phyloP scores from a whole-genome alignment of 1,140 invertebrate genomes.

The Acromyrmex heyeri region DNA sequence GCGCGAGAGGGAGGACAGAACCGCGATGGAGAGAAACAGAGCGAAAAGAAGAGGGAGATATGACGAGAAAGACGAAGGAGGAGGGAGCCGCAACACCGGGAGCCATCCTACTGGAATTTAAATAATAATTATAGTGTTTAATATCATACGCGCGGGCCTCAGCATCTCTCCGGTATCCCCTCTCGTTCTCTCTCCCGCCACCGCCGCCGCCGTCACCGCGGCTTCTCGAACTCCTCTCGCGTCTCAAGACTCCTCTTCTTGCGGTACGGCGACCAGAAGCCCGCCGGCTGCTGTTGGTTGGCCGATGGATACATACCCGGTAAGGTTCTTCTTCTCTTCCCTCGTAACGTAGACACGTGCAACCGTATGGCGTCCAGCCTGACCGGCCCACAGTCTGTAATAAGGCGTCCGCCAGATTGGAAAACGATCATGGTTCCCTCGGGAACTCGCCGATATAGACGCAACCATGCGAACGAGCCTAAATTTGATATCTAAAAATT shows the following conservation, averaged over 20 bases:
- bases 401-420: constrained; percentile 76
- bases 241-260: constrained; percentile 69
- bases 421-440: constrained; percentile 71
- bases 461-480: not conserved
- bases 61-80: constrained; percentile 45
- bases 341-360: constrained; percentile 69
- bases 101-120: constrained; percentile 87
- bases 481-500: constrained; percentile 67
- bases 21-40: constrained; percentile 63
- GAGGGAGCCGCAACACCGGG: constrained; percentile 83
- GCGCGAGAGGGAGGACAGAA: constrained; percentile 23
- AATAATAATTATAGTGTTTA: constrained; percentile 88
- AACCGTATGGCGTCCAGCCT: constrained; percentile 64
- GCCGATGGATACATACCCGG: constrained; percentile 48
- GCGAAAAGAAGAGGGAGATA: constrained; percentile 49
- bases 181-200: not conserved
- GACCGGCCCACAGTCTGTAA: constrained; percentile 66
- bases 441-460: constrained; percentile 29
- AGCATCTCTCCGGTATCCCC: constrained; percentile 63
- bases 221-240: constrained; percentile 44
- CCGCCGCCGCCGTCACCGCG: constrained; percentile 3
- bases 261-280: constrained; percentile 67
- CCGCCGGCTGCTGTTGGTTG: constrained; percentile 68
- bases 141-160: constrained; percentile 84
- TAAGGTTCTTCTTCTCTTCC: constrained; percentile 68